phyloP scores from a whole-genome alignment of 2,888 invertebrate species.

The Herminia tarsipennalis region DNA sequence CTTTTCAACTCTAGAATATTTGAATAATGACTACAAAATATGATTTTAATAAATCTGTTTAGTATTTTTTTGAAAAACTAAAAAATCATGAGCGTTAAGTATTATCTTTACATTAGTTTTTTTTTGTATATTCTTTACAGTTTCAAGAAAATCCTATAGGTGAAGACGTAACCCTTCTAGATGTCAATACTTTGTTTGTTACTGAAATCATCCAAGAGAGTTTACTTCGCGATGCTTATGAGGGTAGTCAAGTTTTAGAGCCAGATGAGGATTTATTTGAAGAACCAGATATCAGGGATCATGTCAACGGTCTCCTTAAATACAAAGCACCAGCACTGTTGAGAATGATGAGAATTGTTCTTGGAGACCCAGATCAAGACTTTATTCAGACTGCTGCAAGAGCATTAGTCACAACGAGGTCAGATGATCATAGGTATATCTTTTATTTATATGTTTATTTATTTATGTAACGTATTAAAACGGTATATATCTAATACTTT shows the following conservation, averaged over 20 bases:
- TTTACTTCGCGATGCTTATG: slow-evolving; percentile 61
- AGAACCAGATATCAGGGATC: slow-evolving; percentile 55
- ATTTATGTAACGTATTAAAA: no score
- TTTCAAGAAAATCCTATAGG: slow-evolving; percentile 51
- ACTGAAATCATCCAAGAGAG: slow-evolving; percentile 75
- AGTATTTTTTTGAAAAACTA: no score
- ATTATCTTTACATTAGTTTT: slow-evolving; percentile 13
- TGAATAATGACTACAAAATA: no score
- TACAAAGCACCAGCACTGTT: slow-evolving; percentile 71
- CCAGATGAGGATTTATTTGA: slow-evolving; percentile 50
- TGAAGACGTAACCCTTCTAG: slow-evolving; percentile 54
- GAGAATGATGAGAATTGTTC: slow-evolving; percentile 58
- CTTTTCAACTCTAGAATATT: no score
- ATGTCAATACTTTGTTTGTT: slow-evolving; percentile 68
- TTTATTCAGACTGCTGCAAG: slow-evolving; percentile 57
- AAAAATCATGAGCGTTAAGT: no score
- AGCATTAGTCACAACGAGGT: slow-evolving; percentile 60
- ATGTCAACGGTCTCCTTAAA: slow-evolving; percentile 58
- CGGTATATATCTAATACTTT: no score
- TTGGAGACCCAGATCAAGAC: slow-evolving; percentile 55
- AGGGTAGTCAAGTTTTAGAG: slow-evolving; percentile 48
- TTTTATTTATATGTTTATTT: no score
- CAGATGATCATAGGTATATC: slow-evolving; percentile 5
- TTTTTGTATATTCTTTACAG: slow-evolving; percentile 41
- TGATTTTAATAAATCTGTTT: no score